Conservation (phyloP, 2,113 vertebrate species). For the Vulpes lagopus region DNA sequence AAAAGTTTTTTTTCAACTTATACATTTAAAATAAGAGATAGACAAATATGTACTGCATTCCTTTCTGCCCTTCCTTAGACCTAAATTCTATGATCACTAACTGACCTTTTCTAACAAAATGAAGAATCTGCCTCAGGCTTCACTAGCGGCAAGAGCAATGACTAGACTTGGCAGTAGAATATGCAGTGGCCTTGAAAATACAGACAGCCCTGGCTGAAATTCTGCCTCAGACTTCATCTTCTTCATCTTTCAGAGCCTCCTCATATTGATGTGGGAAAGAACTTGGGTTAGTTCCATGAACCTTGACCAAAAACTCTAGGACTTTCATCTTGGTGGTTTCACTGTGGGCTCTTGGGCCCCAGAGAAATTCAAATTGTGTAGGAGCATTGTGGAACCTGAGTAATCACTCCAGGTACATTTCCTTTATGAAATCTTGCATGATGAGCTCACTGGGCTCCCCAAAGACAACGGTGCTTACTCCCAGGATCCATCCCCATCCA, state of each 20-base stretch:
- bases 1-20: neutral
- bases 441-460: neutral
- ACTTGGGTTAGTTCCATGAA: neutral
- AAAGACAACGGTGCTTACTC: neutral
- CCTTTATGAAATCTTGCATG: neutral
- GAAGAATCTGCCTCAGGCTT: neutral
- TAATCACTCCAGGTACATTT: constrained; percentile 14
- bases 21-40: neutral
- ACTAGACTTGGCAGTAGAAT: neutral
- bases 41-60: neutral
- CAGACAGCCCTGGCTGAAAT: neutral
- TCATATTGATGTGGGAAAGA: neutral
- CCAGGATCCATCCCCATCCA: neutral
- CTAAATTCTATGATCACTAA: neutral
- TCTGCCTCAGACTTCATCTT: neutral
- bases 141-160: neutral
- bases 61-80: neutral
- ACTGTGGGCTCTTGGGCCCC: neutral
- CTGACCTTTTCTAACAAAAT: neutral
- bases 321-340: constrained; percentile 59
- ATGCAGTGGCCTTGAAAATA: neutral
- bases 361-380: neutral
- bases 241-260: constrained; percentile 28
- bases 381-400: neutral
- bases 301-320: neutral